Evolutionary conservation across 2,888 invertebrate species (phyloP), one percentile per base, ranked within the genome.

Genomic region (Rhaphigaster nebulosa): DNA sequence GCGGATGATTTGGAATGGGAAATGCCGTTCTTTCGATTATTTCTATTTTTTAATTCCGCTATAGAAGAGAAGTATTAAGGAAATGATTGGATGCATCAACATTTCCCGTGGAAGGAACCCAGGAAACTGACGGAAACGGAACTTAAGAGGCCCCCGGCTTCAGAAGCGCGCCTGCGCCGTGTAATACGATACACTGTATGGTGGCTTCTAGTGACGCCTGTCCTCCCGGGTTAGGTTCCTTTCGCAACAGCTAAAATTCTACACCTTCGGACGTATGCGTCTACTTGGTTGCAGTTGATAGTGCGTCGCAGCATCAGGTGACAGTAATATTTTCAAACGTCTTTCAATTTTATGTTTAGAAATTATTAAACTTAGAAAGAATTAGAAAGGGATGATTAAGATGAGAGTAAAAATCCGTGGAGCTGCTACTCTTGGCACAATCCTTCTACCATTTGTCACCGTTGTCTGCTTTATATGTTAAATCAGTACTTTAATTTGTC

Each of bases 111-210:
- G 41, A 41, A 45, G 80, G 80, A 80, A 80, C 41, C 80, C 80
- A 80, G 80, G 80, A 80, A 80, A 80, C 23, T 80, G 80, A 80
- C 80, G 80, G 80, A 80, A 80, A 80, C 80, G 80, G 80, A 80
- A 80, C 80, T 41, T 45, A 41, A 80, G 80, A 41, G 80, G 18
- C 26, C 12, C 1, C 23, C 20, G 80, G 80, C 80, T 80, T 80
- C 80, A 45, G 80, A 41, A 41, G 26, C 80, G 80, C 80, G 80
- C 80, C 80, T 80, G 80, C 80, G 80, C 80, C 18, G 80, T 2
- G 80, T 80, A 80, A 80, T 12, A 26, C 10, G 80, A 80, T 80
- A 20, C 80, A 80, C 26, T 41, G 41, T 41, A 45, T 12, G 41
- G 80, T 80, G 80, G 80, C 80, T 80, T 80, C 80, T 41, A 80